These are phyloP conservation scores for Barnardius zonarius DNA, from an alignment of 2,113 vertebrate species.

Conservation along the genomic window DNA sequence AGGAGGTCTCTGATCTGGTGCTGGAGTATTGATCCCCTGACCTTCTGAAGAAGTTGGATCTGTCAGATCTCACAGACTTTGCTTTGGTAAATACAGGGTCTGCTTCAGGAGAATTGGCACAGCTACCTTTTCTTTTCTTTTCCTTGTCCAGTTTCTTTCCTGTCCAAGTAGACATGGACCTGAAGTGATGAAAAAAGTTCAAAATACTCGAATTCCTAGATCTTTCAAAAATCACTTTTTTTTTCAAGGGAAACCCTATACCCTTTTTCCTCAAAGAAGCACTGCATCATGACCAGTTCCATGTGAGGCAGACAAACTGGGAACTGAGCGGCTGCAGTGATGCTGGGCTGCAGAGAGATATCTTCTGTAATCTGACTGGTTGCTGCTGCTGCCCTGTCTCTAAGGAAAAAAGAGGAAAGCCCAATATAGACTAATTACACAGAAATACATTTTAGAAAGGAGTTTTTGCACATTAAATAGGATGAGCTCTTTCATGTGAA, in stretches of 20 bases:
- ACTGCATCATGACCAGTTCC: neutral
- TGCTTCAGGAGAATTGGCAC: constrained; percentile 61
- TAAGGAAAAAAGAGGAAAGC: constrained; percentile 64
- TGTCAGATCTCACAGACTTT: constrained; percentile 65
- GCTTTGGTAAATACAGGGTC: constrained; percentile 60
- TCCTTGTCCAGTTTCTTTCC: constrained; percentile 65
- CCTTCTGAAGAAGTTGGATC: constrained; percentile 55
- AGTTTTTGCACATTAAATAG: constrained; percentile 21
- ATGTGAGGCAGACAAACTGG: constrained; percentile 30
- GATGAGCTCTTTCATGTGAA: neutral
- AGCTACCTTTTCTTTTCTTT: constrained; percentile 66
- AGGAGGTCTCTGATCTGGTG: constrained; percentile 60
- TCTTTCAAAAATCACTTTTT: constrained; percentile 3
- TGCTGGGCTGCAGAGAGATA: constrained; percentile 47
- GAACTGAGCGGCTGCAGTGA: constrained; percentile 57
- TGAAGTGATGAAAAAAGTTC: constrained; percentile 72
- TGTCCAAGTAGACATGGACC: constrained; percentile 66
- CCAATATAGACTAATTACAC: constrained; percentile 36
- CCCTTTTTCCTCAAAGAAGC: constrained; percentile 41
- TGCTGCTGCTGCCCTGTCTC: constrained; percentile 67
- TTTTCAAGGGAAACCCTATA: constrained; percentile 39
- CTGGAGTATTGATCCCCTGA: constrained; percentile 57
- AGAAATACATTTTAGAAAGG: constrained; percentile 36
- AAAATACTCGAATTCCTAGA: constrained; percentile 60
- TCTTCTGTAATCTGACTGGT: constrained; percentile 67